These are phyloP conservation scores for Eurosta solidaginis DNA, from an alignment of 1,140 invertebrate species.

Conservation along the genomic window DNA sequence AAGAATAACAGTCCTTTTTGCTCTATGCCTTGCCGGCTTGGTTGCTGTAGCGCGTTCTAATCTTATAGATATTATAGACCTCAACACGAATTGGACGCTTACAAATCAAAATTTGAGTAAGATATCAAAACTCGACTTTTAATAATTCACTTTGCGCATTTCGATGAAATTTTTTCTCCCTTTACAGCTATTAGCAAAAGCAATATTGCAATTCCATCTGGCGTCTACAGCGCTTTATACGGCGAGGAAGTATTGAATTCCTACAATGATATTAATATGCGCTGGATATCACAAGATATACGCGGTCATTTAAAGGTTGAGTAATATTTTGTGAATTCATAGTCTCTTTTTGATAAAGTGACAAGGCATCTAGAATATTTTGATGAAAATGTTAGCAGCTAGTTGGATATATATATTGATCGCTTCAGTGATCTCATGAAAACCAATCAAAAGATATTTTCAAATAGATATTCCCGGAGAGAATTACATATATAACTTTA, in stretches of 20 bases:
- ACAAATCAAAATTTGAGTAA: conserved; percentile 7
- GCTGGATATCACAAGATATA: conserved; percentile 85
- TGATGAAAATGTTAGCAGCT: too few species aligned
- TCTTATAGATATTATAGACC: neutral
- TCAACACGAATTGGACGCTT: neutral
- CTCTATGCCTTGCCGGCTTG: neutral
- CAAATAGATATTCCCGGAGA: too few species aligned
- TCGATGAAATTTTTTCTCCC: too few species aligned
- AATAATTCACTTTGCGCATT: too few species aligned
- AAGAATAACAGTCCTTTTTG: neutral
- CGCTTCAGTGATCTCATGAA: too few species aligned
- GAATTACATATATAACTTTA: too few species aligned
- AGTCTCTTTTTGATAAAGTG: too few species aligned
- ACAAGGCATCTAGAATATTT: too few species aligned
- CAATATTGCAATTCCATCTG: conserved; percentile 75
- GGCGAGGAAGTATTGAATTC: conserved; percentile 69
- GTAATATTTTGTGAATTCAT: too few species aligned
- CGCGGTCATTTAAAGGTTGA: conserved; percentile 62
- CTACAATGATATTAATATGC: conserved; percentile 79
- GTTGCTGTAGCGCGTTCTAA: neutral
- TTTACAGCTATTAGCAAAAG: conserved; percentile 35
- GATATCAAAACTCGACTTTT: too few species aligned
- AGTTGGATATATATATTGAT: too few species aligned
- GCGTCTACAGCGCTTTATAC: conserved; percentile 76
- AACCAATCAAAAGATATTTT: too few species aligned